phyloP scores from a whole-genome alignment of 2,888 invertebrate species.

The Platycheirus albimanus region DNA sequence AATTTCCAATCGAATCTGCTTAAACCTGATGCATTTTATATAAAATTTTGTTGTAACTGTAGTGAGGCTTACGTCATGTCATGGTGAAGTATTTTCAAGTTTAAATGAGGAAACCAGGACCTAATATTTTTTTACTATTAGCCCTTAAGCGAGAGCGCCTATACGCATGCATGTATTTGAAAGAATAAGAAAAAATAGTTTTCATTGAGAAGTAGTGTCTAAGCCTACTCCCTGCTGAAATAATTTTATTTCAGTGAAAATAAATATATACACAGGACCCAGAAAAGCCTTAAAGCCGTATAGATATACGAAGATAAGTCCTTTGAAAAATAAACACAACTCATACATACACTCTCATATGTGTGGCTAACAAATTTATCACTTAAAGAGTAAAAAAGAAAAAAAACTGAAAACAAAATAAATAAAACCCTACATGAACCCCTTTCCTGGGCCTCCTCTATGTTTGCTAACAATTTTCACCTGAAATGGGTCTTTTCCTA shows the following conservation, averaged over 20 bases:
- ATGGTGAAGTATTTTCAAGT: too few relatives aligned
- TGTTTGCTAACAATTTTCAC: constrained; percentile 51
- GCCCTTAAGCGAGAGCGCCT: too few relatives aligned
- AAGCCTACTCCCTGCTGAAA: too few relatives aligned
- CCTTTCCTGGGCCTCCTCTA: constrained; percentile 9
- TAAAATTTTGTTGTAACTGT: too few relatives aligned
- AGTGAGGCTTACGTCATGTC: too few relatives aligned
- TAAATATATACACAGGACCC: constrained; percentile 7
- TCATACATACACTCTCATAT: constrained; percentile 15
- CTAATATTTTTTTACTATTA: too few relatives aligned
- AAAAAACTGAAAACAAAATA: constrained; percentile 49
- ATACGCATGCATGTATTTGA: too few relatives aligned
- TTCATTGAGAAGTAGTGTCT: too few relatives aligned
- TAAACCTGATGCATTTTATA: too few relatives aligned
- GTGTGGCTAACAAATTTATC: constrained; percentile 45
- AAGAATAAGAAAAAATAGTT: too few relatives aligned
- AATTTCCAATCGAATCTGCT: too few relatives aligned
- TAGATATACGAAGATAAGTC: background rate
- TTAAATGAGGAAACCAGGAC: too few relatives aligned
- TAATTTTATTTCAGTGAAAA: background rate
- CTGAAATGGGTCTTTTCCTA: constrained; percentile 20
- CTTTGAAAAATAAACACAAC: constrained; percentile 17
- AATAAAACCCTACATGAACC: constrained; percentile 34
- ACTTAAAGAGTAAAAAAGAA: constrained; percentile 34
- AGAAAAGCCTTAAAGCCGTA: background rate